Percentiles rank a stretch among this genome's conserved stretches.
These are phyloP conservation scores for Ectropis grisescens DNA, from an alignment of 1,140 invertebrate species.

Conservation along the genomic window DNA sequence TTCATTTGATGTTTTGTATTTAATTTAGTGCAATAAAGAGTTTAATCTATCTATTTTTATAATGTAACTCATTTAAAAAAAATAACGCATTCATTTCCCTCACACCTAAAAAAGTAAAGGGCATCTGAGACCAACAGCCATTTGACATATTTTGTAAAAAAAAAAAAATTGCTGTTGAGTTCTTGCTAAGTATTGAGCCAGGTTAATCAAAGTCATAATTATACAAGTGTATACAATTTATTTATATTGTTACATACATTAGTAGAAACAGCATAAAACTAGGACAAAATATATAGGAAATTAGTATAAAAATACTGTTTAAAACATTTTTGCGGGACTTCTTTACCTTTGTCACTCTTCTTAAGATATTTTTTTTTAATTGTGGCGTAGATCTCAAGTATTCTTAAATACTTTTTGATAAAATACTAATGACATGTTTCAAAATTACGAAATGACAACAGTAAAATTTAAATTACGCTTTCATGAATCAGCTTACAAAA, in stretches of 20 bases:
- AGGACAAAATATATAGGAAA: constrained; percentile 42
- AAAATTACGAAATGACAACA: not conserved
- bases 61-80: too few relatives aligned
- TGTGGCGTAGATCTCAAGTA: not conserved
- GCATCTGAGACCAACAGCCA: too few relatives aligned
- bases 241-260: constrained; percentile 43
- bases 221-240: constrained; percentile 61
- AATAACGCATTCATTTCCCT: too few relatives aligned
- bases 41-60: too few relatives aligned
- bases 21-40: too few relatives aligned
- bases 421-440: not conserved
- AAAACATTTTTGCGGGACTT: constrained; percentile 5
- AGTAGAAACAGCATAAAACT: constrained; percentile 53
- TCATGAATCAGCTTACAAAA: too few relatives aligned
- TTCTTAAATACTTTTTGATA: not conserved
- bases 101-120: too few relatives aligned
- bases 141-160: too few relatives aligned
- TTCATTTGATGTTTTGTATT: too few relatives aligned
- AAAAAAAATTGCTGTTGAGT: too few relatives aligned
- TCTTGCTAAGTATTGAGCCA: too few relatives aligned
- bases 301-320: constrained; percentile 64
- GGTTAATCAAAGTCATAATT: constrained; percentile 26
- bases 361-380: constrained; percentile 1
- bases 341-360: constrained; percentile 7
- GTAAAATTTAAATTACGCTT: too few relatives aligned